A percentile compares a stretch with the other conserved stretches of the same genome.
These are phyloP conservation scores for Tupiocoris notatus DNA, from an alignment of 2,888 invertebrate genomes.

Conservation along the genomic window DNA sequence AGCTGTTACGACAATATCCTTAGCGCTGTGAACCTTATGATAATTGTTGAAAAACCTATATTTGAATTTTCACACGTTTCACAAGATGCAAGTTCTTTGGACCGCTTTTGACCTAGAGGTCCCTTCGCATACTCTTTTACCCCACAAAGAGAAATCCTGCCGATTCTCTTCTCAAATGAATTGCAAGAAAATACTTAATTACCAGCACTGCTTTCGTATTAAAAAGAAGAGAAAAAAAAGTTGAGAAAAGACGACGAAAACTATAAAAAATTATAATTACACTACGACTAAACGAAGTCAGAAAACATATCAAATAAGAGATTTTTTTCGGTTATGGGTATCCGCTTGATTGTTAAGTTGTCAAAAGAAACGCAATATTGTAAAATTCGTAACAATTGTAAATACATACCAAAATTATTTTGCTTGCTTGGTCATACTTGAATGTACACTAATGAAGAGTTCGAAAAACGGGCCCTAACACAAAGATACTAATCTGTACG, in stretches of 20 bases:
- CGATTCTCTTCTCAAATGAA: slow-evolving; percentile 16
- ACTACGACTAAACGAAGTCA: slow-evolving; percentile 27
- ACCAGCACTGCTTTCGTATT: slow-evolving; percentile 32
- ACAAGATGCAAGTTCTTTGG: slow-evolving; percentile 2
- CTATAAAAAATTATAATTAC: slow-evolving; percentile 6
- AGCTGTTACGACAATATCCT: slow-evolving; percentile 47
- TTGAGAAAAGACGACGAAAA: not conserved
- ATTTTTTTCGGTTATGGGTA: not conserved
- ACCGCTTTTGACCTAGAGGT: slow-evolving; percentile 25
- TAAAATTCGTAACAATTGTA: slow-evolving; percentile 39
- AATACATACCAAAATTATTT: slow-evolving; percentile 44
- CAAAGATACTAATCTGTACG: slow-evolving; percentile 44
- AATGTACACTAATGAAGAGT: slow-evolving; percentile 46
- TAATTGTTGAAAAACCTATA: slow-evolving; percentile 10
- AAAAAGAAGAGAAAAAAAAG: slow-evolving; percentile 28
- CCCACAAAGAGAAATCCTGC: slow-evolving; percentile 5
- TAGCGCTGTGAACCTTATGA: slow-evolving; percentile 37
- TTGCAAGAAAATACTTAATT: not conserved
- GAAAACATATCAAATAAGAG: slow-evolving; percentile 34
- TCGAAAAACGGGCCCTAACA: slow-evolving; percentile 47
- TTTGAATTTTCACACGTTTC: not conserved
- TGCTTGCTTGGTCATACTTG: slow-evolving; percentile 46
- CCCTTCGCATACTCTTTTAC: slow-evolving; percentile 5
- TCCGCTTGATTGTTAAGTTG: slow-evolving; percentile 6
- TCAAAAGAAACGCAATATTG: slow-evolving; percentile 31